Evolutionary conservation across 2,797 vertebrate species (phyloP).

Genomic region (Poeciliopsis paucimaculata): DNA sequence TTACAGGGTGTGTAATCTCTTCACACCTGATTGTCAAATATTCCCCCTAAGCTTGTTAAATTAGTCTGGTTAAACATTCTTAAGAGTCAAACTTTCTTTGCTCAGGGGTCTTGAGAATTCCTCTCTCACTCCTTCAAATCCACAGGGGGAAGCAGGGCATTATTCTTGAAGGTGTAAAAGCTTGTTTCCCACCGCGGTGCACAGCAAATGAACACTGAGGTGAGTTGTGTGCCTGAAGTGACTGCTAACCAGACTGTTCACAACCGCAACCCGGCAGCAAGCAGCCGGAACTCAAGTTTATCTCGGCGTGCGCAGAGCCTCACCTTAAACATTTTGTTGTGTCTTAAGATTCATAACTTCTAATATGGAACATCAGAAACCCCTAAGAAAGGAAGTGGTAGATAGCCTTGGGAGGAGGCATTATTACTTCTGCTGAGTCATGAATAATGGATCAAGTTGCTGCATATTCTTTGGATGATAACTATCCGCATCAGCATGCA

Average conservation of each 20-base stretch:
- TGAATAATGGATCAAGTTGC: conserved; percentile 70
- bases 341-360: conserved; percentile 43
- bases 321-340: conserved; percentile 33
- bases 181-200: conserved; percentile 70
- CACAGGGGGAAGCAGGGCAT: conserved; percentile 27
- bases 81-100: conserved; percentile 4
- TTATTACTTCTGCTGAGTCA: conserved; percentile 72
- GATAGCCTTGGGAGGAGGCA: conserved; percentile 32
- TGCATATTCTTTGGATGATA: conserved; percentile 60
- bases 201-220: conserved; percentile 68
- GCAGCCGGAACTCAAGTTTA: conserved; percentile 28
- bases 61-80: conserved; percentile 4
- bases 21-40: background rate
- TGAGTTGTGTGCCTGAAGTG: conserved; percentile 40
- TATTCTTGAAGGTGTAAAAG: conserved; percentile 64
- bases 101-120: background rate
- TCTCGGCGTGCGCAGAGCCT: conserved; percentile 16
- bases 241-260: conserved; percentile 34
- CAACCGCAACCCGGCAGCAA: conserved; percentile 14
- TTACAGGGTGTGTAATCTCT: background rate
- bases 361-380: conserved; percentile 51
- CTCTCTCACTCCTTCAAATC: conserved; percentile 6
- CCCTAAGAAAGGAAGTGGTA: conserved; percentile 38
- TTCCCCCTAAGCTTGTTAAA: background rate
- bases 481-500: conserved; percentile 30